Conservation (phyloP, 2,113 vertebrate genomes). For the Poecilia latipinna region DNA sequence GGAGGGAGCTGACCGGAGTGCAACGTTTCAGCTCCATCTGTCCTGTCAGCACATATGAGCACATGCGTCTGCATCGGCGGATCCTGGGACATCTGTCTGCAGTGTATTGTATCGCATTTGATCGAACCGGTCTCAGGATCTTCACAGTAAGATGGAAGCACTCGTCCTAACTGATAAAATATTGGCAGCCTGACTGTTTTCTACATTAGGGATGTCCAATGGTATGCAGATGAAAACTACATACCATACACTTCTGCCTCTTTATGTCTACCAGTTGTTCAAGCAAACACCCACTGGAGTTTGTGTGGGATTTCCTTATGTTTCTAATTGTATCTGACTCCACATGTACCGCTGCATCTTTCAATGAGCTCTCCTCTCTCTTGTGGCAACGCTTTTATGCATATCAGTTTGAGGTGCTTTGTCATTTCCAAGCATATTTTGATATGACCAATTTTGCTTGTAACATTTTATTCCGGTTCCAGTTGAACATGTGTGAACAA, state of each 20-base stretch:
- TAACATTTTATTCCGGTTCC: too few relatives aligned
- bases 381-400: too few relatives aligned
- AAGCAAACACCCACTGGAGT: neutral
- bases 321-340: neutral
- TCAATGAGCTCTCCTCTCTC: too few relatives aligned
- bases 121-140: slow-evolving; percentile 95
- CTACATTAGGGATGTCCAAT: neutral
- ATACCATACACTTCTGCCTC: neutral
- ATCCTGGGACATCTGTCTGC: slow-evolving; percentile 98
- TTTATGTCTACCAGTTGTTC: neutral
- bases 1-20: slow-evolving; percentile 89
- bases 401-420: neutral
- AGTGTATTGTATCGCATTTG: slow-evolving; percentile 98
- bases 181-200: neutral
- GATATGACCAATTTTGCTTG: neutral
- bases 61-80: slow-evolving; percentile 91
- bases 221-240: neutral
- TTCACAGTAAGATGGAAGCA: slow-evolving; percentile 89
- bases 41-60: slow-evolving; percentile 92
- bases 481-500: too few relatives aligned
- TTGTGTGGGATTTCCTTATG: neutral
- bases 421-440: neutral
- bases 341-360: neutral
- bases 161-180: neutral
- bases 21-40: slow-evolving; percentile 88